Base-by-base conservation (phyloP, 1,140 invertebrate species). In the Conus ventricosus region DNA sequence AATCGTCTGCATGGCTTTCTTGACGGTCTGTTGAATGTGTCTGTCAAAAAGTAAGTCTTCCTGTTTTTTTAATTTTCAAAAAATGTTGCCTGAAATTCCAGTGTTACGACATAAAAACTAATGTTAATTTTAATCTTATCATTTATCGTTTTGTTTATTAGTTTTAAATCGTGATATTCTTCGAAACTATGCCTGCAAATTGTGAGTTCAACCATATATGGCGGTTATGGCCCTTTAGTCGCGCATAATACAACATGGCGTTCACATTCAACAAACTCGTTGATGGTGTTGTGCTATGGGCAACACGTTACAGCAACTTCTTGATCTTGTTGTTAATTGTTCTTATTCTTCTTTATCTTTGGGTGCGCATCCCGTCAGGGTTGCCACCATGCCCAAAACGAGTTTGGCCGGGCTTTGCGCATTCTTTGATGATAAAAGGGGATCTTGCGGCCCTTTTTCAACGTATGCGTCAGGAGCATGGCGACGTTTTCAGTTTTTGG, bases 401-500 rank as follows among this genome's bases (percentile, higher is more conserved):
- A 71, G 85, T 87, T 71, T 87, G 71, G 85, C 85, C 85, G 27
- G 85, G 71, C 39, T 87, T 87, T 80, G 71, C 85, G 25, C 85
- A 87, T 87, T 87, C 85, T 7, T 54, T 87, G 71, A 80, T 87
- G 53, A 54, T 87, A 51, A 87, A 87, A 75, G 85, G 85, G 51
- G 75, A 87, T 23, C n/a, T 87, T 4, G 53, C 75, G 4, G 51
- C 39, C 13, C 53, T 87, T n/a, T 87, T 90, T 23, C 53, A 85
- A n/a, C 60, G 88, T 27, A 85, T 88, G 54, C 63, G 89, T 17
- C 86, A 55, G 20, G 87, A 90, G 76, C 85, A 88, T 86, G 89
- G 89, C 25, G 89, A 90, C 17, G 87, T 90, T 23, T 90, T 87
- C 60, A 90, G 89, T 81, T 54, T 90, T 39, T 90, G 88, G 81